These are phyloP conservation scores for Notiomystis cincta DNA, from an alignment of 2,113 vertebrate genomes.

Conservation along the genomic window DNA sequence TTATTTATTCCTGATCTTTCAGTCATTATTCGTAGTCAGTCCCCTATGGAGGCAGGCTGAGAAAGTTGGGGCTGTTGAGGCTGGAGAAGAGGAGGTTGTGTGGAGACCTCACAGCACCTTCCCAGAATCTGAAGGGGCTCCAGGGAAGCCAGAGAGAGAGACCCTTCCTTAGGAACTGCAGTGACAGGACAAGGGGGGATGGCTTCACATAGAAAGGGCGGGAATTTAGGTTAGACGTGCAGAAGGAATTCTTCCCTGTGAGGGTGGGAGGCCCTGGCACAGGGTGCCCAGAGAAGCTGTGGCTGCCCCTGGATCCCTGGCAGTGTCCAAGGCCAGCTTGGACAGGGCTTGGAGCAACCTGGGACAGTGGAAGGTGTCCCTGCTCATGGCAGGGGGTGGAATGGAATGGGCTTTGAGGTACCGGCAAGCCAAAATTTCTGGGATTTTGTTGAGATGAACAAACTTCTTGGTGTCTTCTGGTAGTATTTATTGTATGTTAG, in stretches of 20 bases:
- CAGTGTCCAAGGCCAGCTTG: background rate
- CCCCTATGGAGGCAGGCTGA: background rate
- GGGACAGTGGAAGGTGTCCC: background rate
- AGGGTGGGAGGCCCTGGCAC: background rate
- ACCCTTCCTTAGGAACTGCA: background rate
- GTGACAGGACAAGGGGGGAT: background rate
- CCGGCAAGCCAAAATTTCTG: background rate
- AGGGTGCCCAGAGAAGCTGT: background rate
- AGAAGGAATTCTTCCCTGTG: background rate
- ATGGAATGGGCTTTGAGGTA: background rate
- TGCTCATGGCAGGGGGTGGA: background rate
- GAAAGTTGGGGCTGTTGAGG: background rate
- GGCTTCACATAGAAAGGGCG: background rate
- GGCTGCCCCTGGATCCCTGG: background rate
- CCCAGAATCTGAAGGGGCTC: background rate
- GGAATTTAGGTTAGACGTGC: background rate
- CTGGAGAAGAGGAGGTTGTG: background rate
- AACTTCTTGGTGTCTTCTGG: background rate
- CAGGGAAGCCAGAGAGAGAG: background rate
- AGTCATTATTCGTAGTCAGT: background rate
- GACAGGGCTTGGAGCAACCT: background rate
- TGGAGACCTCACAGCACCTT: background rate
- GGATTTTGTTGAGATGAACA: background rate
- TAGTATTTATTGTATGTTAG: background rate
- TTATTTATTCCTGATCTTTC: background rate